These are phyloP conservation scores for Micrastur ruficollis DNA, from an alignment of 2,797 vertebrate genomes.

Conservation along the genomic window DNA sequence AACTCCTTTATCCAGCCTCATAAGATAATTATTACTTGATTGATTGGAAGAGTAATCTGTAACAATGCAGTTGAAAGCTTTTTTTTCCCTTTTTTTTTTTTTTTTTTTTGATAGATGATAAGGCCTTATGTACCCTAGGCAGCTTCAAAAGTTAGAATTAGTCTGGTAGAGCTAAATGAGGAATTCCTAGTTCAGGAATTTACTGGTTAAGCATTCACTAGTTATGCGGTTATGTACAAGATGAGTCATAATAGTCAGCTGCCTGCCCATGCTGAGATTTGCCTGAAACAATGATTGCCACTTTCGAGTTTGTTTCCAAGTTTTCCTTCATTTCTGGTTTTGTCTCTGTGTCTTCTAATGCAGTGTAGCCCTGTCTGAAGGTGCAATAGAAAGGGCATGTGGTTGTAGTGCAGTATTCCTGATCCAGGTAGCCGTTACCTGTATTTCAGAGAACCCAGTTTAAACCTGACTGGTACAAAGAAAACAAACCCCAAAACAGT, in stretches of 20 bases:
- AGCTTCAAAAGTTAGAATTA: neutral
- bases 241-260: neutral
- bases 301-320: neutral
- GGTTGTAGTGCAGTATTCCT: neutral
- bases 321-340: neutral
- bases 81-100: no score
- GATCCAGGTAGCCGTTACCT: neutral
- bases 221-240: neutral
- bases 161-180: neutral
- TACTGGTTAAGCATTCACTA: neutral
- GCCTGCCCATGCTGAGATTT: neutral
- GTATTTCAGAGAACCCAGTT: neutral
- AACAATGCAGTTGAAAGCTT: neutral
- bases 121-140: neutral
- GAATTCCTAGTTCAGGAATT: neutral
- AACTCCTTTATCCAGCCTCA: neutral
- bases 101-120: neutral
- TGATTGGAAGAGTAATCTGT: neutral
- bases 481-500: neutral
- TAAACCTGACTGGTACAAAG: neutral
- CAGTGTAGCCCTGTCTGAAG: neutral
- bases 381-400: neutral
- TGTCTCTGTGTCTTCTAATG: neutral
- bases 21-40: neutral
- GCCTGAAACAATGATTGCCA: neutral